Base-by-base conservation (phyloP, 2,888 invertebrate species). In the Pterobdella sp. region DNA sequence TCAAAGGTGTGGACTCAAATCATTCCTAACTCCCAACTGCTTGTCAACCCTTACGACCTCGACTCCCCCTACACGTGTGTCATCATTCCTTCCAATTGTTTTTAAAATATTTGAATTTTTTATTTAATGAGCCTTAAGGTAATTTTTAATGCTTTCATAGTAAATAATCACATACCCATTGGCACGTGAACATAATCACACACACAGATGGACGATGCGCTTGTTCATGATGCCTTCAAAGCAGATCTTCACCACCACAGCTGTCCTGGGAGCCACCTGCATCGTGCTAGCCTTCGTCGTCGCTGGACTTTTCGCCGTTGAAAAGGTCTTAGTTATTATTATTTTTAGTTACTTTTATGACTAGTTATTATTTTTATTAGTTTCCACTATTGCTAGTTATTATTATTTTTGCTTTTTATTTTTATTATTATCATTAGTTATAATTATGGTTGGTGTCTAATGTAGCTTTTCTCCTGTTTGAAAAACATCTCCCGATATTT, bases 1-100 rank as follows among this genome's bases (percentile, higher is more conserved):
- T 36, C 29, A n/a, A 76, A 68, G 29, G 36, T 88, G 74, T 95
- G 93, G 91, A 89, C 90, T 0, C 93, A 93, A 83, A 90, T 95
- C 72, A 96, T 98, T 81, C 97, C 97, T 0, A 97, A 98, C 82
- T 95, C 96, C 0, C 96, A 98, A 84, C 90, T 98, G 84, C 91
- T 96, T 49, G 91, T 98, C 0, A 91, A 96, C 75, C 97, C 97
- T 18, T 78, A 83, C 75, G 93, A 92, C 4, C 87, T 89, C 0
- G 86, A 87, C 75, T 87, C 91, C 72, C 90, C 94, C 0, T 87
- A 86, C 36, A 79, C 78, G 83, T 82, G 75, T 75, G 79, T 71
- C 32, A 7, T n/a, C 4, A 7, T 63, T 14, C 63, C n/a, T n/a
- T 63, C 26, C 7, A 63, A 63, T 7, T n/a, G 7, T 63, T 14